Percentiles rank a stretch among this genome's conserved stretches.
Conservation (phyloP, 2,888 invertebrate genomes). For the Temnothorax unifasciatus region DNA sequence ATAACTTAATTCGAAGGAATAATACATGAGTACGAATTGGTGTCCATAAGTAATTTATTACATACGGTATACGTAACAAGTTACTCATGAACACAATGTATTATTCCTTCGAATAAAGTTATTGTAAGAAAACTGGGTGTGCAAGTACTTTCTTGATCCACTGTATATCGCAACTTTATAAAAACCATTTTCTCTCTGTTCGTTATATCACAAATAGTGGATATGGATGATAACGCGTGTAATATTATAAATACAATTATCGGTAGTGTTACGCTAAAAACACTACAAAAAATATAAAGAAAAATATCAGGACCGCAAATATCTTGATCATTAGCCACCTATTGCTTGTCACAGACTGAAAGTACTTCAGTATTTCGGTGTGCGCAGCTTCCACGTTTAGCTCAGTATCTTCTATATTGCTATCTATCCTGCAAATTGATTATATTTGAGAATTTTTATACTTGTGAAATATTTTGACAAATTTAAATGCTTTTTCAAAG, state of each 20-base stretch:
- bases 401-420: constrained; percentile 97
- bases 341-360: constrained; percentile 98
- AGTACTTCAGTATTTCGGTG: constrained; percentile 98
- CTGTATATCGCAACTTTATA: constrained; percentile 62
- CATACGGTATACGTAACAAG: too few relatives aligned
- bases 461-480: not conserved
- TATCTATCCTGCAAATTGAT: constrained; percentile 92
- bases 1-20: too few relatives aligned
- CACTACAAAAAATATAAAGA: constrained; percentile 99
- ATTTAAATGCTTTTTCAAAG: not conserved
- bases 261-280: constrained; percentile 92
- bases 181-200: constrained; percentile 64
- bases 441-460: constrained; percentile 37
- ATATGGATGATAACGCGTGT: constrained; percentile 66
- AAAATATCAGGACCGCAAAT: constrained; percentile 98
- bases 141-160: too few relatives aligned
- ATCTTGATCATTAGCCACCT: constrained; percentile 99
- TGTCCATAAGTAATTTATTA: too few relatives aligned
- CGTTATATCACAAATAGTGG: constrained; percentile 67
- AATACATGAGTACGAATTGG: too few relatives aligned
- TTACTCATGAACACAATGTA: too few relatives aligned
- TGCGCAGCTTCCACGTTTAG: constrained; percentile 99
- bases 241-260: constrained; percentile 46
- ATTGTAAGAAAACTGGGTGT: too few relatives aligned
- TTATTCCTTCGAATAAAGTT: too few relatives aligned